phyloP scores from a whole-genome alignment of 2,888 invertebrate species.

The Holacanthella duospinosa region DNA sequence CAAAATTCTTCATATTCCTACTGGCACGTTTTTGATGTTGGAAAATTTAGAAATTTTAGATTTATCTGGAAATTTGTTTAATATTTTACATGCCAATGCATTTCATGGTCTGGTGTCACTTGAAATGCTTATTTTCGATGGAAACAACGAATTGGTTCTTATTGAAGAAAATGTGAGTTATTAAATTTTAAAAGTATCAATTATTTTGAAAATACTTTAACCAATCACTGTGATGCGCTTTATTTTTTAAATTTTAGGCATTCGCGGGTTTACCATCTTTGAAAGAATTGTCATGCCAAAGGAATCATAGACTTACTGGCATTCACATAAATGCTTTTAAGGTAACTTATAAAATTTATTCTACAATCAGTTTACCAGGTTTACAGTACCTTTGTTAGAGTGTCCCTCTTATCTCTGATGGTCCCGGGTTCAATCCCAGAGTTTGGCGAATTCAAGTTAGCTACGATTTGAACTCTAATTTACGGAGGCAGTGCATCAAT shows the following conservation, averaged over 20 bases:
- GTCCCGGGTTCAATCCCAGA: too few species aligned
- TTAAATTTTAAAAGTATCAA: too few species aligned
- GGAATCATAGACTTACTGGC: constrained; percentile 19
- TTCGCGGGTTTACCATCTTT: constrained; percentile 26
- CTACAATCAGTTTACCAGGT: not conserved
- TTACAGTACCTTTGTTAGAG: too few species aligned
- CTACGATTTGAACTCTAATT: too few species aligned
- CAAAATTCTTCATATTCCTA: constrained; percentile 18
- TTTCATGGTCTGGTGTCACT: constrained; percentile 20
- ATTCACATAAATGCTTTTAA: constrained; percentile 27
- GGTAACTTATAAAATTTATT: constrained; percentile 10
- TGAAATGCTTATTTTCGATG: constrained; percentile 19
- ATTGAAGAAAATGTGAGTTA: constrained; percentile 32
- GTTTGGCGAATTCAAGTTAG: too few species aligned
- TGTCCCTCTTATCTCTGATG: too few species aligned
- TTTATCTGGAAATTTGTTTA: constrained; percentile 29
- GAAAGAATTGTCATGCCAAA: constrained; percentile 23
- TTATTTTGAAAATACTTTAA: not conserved
- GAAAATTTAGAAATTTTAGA: constrained; percentile 21
- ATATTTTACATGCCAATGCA: constrained; percentile 16
- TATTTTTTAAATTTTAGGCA: constrained; percentile 19
- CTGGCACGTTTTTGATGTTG: constrained; percentile 16
- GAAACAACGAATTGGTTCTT: constrained; percentile 11
- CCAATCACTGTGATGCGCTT: not conserved
- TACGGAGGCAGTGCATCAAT: too few species aligned